A percentile compares a stretch with the other conserved stretches of the same genome.
These are phyloP conservation scores for Plectrocnemia conspersa DNA, from an alignment of 1,140 invertebrate species.

Conservation along the genomic window DNA sequence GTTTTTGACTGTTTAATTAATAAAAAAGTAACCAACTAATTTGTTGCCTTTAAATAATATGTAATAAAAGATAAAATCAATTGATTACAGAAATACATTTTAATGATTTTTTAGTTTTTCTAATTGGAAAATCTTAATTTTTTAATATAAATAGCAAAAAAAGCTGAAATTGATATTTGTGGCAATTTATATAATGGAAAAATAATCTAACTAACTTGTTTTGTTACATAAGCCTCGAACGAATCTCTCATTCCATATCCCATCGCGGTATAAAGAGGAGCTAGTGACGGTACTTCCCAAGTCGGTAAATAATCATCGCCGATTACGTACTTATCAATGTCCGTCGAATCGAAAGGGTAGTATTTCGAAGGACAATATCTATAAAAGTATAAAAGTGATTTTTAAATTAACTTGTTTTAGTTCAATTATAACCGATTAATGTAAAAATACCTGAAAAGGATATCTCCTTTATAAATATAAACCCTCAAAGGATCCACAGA, in stretches of 20 bases:
- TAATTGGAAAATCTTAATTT: no score
- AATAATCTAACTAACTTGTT: slow-evolving; percentile 48
- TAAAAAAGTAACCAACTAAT: no score
- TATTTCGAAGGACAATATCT: slow-evolving; percentile 92
- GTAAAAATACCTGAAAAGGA: slow-evolving; percentile 67
- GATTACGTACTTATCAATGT: slow-evolving; percentile 88
- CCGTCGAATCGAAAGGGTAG: slow-evolving; percentile 80
- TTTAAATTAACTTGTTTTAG: slow-evolving; percentile 1
- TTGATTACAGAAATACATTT: no score
- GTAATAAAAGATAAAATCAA: no score
- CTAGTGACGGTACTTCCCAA: slow-evolving; percentile 86
- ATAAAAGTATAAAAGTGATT: slow-evolving; percentile 33
- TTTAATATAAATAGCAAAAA: no score
- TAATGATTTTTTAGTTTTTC: no score
- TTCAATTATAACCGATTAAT: slow-evolving; percentile 7
- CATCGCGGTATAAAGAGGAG: slow-evolving; percentile 68
- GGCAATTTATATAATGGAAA: no score
- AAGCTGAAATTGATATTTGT: no score
- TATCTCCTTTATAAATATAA: slow-evolving; percentile 87
- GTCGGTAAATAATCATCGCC: slow-evolving; percentile 92
- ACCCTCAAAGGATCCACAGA: slow-evolving; percentile 85
- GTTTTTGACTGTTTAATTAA: no score
- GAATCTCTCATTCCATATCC: slow-evolving; percentile 83
- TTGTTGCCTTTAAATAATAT: no score
- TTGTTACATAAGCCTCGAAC: slow-evolving; percentile 74